phyloP scores from a whole-genome alignment of 2,797 vertebrate species.

The Etheostoma nigrum region DNA sequence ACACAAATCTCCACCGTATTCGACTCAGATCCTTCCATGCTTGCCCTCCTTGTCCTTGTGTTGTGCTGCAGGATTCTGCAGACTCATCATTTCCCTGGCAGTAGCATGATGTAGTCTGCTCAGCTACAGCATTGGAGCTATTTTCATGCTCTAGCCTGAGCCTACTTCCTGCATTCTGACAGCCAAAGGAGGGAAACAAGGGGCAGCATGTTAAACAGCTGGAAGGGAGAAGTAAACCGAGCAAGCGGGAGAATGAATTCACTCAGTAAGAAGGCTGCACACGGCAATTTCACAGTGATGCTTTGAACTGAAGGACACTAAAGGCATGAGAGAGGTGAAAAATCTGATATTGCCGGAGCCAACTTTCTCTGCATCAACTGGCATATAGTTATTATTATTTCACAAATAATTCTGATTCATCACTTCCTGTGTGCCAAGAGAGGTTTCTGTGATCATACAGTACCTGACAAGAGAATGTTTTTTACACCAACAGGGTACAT shows the following conservation, averaged over 20 bases:
- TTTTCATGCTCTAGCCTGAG: constrained; percentile 48
- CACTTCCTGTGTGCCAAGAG: neutral
- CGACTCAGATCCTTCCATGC: constrained; percentile 18
- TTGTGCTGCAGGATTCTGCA: constrained; percentile 65
- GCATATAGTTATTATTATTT: constrained; percentile 14
- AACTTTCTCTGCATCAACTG: constrained; percentile 21
- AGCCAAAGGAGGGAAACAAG: constrained; percentile 33
- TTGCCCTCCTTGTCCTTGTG: constrained; percentile 64
- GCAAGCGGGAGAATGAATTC: neutral
- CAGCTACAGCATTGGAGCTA: constrained; percentile 48
- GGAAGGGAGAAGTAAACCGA: constrained; percentile 20
- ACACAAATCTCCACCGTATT: constrained; percentile 18
- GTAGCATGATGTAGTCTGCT: constrained; percentile 57
- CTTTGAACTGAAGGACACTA: constrained; percentile 20
- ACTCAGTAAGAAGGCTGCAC: neutral
- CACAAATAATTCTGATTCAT: constrained; percentile 14
- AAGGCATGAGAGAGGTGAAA: neutral
- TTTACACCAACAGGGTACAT: neutral
- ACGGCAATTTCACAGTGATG: constrained; percentile 7
- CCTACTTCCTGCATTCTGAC: constrained; percentile 43
- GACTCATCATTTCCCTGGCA: constrained; percentile 69
- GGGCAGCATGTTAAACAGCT: constrained; percentile 52
- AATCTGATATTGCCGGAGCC: neutral
- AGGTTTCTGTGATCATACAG: constrained; percentile 1
- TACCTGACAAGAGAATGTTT: neutral